Conservation (phyloP, 1,140 invertebrate species). For the Bradysia coprophila region DNA sequence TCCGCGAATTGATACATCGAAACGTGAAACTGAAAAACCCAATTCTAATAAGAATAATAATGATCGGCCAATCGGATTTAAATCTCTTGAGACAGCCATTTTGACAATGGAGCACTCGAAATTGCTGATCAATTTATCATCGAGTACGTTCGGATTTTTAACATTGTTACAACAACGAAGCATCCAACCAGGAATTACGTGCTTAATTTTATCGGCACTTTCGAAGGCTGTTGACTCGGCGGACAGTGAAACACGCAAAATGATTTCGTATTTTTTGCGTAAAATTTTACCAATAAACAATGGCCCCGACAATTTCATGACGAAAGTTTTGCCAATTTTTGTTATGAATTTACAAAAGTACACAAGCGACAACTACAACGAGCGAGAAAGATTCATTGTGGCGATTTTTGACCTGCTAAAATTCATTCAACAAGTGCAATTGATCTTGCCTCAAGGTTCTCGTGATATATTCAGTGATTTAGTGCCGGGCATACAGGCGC, state of each 20-base stretch:
- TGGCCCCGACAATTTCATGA: not conserved
- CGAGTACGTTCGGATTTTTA: not conserved
- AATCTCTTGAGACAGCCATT: not conserved
- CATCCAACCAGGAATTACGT: not conserved
- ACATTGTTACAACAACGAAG: not conserved
- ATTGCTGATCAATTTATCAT: not conserved
- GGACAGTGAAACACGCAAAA: not conserved
- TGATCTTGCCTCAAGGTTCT: not conserved
- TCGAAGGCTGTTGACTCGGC: not conserved
- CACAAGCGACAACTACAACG: not conserved
- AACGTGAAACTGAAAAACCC: no score
- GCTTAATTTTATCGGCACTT: not conserved
- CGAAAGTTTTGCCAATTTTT: not conserved
- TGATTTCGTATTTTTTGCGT: not conserved
- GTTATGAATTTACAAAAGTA: not conserved
- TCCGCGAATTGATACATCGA: no score
- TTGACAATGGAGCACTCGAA: not conserved
- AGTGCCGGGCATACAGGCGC: not conserved
- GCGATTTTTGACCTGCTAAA: not conserved
- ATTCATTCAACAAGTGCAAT: not conserved
- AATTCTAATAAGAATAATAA: conserved; percentile 4
- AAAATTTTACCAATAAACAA: not conserved
- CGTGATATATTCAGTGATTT: not conserved
- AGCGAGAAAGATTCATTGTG: not conserved
- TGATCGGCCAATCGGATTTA: not conserved